These are phyloP conservation scores for Sitta carolinensis DNA, from an alignment of 2,797 vertebrate genomes.

Conservation along the genomic window DNA sequence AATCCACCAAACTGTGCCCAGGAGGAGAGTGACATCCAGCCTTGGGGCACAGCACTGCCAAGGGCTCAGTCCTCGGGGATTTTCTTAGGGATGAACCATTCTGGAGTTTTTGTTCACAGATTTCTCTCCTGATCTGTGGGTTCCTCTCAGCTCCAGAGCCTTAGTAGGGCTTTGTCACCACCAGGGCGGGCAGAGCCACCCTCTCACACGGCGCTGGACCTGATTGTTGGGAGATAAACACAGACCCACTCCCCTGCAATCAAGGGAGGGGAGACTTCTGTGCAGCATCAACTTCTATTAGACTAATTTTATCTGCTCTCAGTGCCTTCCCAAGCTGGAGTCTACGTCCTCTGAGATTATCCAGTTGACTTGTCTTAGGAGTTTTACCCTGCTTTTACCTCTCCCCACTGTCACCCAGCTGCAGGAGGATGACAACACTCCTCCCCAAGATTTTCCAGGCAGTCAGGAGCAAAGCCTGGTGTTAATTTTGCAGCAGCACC, in stretches of 20 bases:
- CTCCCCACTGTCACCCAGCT: background rate
- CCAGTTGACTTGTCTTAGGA: constrained; percentile 9
- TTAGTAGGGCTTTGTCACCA: background rate
- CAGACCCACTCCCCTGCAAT: background rate
- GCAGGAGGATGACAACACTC: background rate
- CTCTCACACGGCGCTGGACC: fast-evolving
- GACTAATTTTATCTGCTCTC: constrained; percentile 66
- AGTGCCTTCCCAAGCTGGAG: constrained; percentile 33
- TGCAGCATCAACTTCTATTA: constrained; percentile 60
- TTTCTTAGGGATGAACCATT: background rate
- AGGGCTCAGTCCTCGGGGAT: background rate
- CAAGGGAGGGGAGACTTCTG: constrained; percentile 11
- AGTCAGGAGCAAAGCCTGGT: background rate
- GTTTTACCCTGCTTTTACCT: constrained; percentile 9
- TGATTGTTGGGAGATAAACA: background rate
- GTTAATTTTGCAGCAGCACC: background rate
- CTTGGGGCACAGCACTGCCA: background rate
- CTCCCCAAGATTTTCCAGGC: background rate
- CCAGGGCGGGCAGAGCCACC: background rate
- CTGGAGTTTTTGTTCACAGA: background rate
- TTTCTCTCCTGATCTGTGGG: background rate
- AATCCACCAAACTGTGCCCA: fast-evolving
- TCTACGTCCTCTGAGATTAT: constrained; percentile 47
- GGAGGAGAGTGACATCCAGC: fast-evolving
- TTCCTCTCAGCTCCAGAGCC: background rate